A percentile compares a stretch with the other conserved stretches of the same genome.
These are phyloP conservation scores for Sinella curviseta DNA, from an alignment of 1,140 invertebrate species.

Conservation along the genomic window DNA sequence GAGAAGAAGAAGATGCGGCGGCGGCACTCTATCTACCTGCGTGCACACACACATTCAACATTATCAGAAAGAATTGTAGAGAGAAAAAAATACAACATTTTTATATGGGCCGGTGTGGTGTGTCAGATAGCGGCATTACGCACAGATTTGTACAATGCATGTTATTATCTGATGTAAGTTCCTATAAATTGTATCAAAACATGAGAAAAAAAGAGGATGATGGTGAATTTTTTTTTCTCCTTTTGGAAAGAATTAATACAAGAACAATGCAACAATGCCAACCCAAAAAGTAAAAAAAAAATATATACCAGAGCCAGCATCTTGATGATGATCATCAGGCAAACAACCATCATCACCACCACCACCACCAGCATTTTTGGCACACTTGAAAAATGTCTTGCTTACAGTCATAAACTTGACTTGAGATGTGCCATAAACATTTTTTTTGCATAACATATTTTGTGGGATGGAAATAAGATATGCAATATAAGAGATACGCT, in stretches of 20 bases:
- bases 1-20: no score
- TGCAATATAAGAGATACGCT: neutral
- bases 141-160: slow-evolving; percentile 5
- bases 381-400: slow-evolving; percentile 15
- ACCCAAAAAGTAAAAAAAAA: no score
- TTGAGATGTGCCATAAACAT: neutral
- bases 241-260: no score
- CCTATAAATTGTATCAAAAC: neutral
- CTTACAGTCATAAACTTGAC: slow-evolving; percentile 10
- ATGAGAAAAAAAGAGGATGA: neutral
- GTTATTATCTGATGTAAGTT: slow-evolving; percentile 11
- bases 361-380: slow-evolving; percentile 15
- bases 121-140: no score
- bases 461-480: neutral
- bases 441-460: neutral
- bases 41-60: no score
- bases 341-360: neutral
- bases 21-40: neutral
- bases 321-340: neutral
- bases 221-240: neutral
- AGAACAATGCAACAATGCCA: neutral
- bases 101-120: no score
- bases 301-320: no score
- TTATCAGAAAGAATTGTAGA: no score
- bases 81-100: no score